Base-by-base conservation (phyloP, 2,888 invertebrate genomes). In the Sesamia inferens region DNA sequence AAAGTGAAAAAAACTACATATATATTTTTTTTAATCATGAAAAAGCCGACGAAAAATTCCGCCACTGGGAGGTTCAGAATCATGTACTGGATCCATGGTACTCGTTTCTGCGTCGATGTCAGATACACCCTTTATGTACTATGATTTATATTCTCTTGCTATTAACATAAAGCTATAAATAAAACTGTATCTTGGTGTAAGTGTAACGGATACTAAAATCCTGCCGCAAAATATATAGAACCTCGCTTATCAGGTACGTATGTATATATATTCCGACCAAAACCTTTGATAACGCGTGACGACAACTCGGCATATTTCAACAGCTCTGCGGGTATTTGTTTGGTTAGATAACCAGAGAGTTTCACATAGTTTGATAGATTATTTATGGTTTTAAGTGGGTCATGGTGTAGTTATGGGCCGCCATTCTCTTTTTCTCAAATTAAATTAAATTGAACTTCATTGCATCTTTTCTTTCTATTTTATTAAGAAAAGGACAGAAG, bases 191-290 rank as follows among this genome's bases (percentile, higher is more conserved):
- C 55, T 42, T 57, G 63, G 31, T 47, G 51, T n/a, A 54, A n/a
- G n/a, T 10, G n/a, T 54, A 66, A 69, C 84, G 81, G 81, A 81
- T 67, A 54, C 75, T 11, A 54, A 62, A 83, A 75, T 79, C 83
- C 71, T 69, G 81, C 57, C 47, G 39, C 31, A 19, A 68, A 79
- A 81, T 68, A 68, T 44, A 58, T 68, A 58, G 59, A 54, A 42
- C 4, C 47, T 6, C 7, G 59, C 48, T 75, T 83, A 79, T 81
- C 79, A 65, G 4, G 16, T 59, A 48, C 42, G 19, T 66, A 66
- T 82, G 62, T 79, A 39, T 5, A 39, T 39, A 39, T 39, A 39
- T 39, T 39, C 73, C 65, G 58, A 58, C 47, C 58, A 78, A 51
- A 73, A 54, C n/a, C 19, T 44, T 68, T 79, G 79, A 80, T 80